Evolutionary conservation across 2,797 vertebrate genomes (phyloP), one percentile per base, ranked within the genome.

Genomic region (Gouania willdenowi): DNA sequence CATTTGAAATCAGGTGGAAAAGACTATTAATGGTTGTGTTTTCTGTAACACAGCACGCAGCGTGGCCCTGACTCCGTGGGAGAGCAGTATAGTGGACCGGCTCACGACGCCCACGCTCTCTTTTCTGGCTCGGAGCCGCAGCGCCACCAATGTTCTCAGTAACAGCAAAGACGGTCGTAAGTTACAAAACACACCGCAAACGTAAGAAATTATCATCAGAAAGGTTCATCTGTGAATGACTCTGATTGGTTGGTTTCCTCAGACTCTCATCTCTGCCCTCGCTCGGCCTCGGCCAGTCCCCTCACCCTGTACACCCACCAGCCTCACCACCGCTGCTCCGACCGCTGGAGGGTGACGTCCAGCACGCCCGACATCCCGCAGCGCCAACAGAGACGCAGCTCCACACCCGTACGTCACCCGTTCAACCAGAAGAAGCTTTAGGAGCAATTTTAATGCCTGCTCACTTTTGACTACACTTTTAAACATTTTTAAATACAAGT

Each of bases 41-140:
- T n/a, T n/a, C n/a, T n/a, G n/a, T n/a, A n/a, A n/a, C n/a, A n/a
- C 82, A 98, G 95, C 94, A 83, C 91, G 95, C 72, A 96, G 93
- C 57, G 77, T 95, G 54, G 94, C 93, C 43, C 90, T 98, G 58
- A 98, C 95, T 46, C 89, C 95, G 0, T 97, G 95, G 95, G 95
- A 98, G 87, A 97, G 93, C 78, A 92, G 91, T 62, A 97, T 98
- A 5, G 95, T 98, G 85, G 95, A 98, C 84, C 87, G 95, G 40
- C 87, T 98, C 71, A 98, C 97, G 94, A 98, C 95, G 0, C 95
- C 95, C 1, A 98, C 95, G 0, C 82, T 98, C 66, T 98, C 95
- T 57, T 98, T 98, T 85, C 83, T 98, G 26, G 94, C 94, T 0
- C 91, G 95, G 54, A 98, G 95, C 64, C 91, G 94, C 40, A 97